Evolutionary conservation across 2,113 vertebrate species (phyloP).

Genomic region (Spilogale gracilis): DNA sequence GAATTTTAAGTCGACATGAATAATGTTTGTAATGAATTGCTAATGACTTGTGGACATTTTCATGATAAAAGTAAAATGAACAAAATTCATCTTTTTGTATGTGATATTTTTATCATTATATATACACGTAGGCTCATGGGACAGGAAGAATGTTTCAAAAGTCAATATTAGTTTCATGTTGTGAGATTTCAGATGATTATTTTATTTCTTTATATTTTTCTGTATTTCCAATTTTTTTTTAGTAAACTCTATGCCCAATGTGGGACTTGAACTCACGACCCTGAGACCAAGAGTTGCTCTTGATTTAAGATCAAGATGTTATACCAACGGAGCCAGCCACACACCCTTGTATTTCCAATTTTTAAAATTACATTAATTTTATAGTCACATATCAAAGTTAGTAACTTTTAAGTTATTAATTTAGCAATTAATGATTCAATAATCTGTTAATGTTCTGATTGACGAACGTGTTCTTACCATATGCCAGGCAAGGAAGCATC

Average conservation of each 20-base stretch:
- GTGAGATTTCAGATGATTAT: not conserved
- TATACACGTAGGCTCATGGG: too few relatives aligned
- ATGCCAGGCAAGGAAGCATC: not conserved
- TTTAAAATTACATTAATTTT: constrained; percentile 29
- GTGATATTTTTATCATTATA: not conserved
- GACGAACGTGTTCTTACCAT: not conserved
- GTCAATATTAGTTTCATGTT: not conserved
- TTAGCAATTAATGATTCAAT: not conserved
- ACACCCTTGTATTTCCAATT: not conserved
- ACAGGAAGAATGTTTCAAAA: not conserved
- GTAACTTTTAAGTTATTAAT: not conserved
- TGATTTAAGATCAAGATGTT: not conserved
- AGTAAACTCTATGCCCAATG: not conserved
- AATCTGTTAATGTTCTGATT: not conserved
- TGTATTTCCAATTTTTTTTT: not conserved
- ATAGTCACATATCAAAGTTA: not conserved
- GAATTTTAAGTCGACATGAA: not conserved
- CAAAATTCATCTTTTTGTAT: not conserved
- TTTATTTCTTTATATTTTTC: not conserved
- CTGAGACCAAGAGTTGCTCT: not conserved
- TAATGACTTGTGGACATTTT: not conserved
- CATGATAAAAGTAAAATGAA: not conserved
- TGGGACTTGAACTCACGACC: not conserved
- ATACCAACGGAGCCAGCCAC: not conserved
- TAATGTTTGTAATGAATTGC: not conserved